Evolutionary conservation across 2,113 vertebrate species (phyloP), one percentile per base, ranked within the genome.

Genomic region (Gobio gobio): DNA sequence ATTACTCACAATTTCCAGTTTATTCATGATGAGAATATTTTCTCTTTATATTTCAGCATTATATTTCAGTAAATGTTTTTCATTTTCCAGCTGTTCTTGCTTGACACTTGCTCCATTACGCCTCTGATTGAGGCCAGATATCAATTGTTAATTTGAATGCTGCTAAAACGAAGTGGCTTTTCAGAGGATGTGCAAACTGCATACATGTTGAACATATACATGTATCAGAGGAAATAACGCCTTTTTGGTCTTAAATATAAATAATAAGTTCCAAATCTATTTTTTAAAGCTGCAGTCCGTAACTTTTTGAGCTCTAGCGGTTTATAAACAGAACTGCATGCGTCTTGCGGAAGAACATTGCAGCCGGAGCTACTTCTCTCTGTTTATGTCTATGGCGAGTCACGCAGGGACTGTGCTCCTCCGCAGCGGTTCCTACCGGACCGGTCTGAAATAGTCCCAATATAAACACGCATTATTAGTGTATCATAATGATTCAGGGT

Each of bases 111-210:
- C 24, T 16, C 24, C 72, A 51, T 49, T 75, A 49, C 2, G 14
- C 5, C 24, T 3, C 49, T 29, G 24, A 49, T 26, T 16, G 24
- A 51, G 47, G 73, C 13, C n/a, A 75, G 29, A 56, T 56, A 56
- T 33, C 18, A 54, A 26, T 45, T 43, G n/a, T 61, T 58, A 10
- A 5, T 12, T 72, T 45, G 9, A 45, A 74, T 51, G 43, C 45
- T 77, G 74, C 76, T 78, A 33, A 77, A 7, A 47, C 75, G 13
- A 49, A 26, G 45, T 16, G 43, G 24, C 24, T 54, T 76, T 76
- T 54, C 13, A 54, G 73, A 76, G 24, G 36, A 22, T 40, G 33
- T 70, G 16, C 10, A 49, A 49, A 49, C 10, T 49, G 47, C 47
- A 29, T 29, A 29, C 29, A 49, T 13, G 47, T 13, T 58, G 20